These are phyloP conservation scores for Nyctereutes procyonoides DNA, from an alignment of 2,113 vertebrate genomes.

Conservation along the genomic window DNA sequence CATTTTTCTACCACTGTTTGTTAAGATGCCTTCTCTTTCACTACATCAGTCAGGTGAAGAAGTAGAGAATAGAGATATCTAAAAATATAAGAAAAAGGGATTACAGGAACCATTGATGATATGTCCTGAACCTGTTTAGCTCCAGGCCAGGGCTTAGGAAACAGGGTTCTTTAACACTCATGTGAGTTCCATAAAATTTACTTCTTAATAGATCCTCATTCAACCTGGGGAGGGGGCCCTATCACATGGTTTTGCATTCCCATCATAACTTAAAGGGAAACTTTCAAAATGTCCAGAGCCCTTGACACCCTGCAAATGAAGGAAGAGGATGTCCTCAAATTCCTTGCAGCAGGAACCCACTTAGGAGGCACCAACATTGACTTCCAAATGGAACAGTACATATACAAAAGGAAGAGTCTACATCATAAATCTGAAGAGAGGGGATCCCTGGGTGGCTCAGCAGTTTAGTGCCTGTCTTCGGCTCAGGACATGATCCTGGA, in stretches of 20 bases:
- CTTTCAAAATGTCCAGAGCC: neutral
- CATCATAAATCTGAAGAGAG: neutral
- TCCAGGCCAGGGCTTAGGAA: neutral
- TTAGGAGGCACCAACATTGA: neutral
- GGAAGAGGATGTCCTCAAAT: neutral
- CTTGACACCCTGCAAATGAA: neutral
- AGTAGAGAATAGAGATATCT: neutral
- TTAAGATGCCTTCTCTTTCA: neutral
- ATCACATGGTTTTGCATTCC: neutral
- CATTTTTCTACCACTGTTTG: neutral
- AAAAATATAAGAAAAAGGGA: neutral
- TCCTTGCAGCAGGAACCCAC: neutral
- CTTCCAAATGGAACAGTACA: neutral
- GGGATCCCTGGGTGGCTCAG: no score
- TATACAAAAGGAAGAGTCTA: neutral
- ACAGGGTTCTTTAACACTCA: neutral
- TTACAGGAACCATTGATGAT: neutral
- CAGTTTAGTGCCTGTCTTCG: no score
- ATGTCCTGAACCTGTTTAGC: neutral
- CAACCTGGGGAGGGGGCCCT: neutral
- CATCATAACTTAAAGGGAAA: neutral
- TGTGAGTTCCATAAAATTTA: constrained; percentile 3
- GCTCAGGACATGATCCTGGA: no score
- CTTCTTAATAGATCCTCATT: neutral
- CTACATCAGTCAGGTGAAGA: neutral